Conservation (phyloP, 2,888 invertebrate genomes). For the Lottia gigantea region DNA sequence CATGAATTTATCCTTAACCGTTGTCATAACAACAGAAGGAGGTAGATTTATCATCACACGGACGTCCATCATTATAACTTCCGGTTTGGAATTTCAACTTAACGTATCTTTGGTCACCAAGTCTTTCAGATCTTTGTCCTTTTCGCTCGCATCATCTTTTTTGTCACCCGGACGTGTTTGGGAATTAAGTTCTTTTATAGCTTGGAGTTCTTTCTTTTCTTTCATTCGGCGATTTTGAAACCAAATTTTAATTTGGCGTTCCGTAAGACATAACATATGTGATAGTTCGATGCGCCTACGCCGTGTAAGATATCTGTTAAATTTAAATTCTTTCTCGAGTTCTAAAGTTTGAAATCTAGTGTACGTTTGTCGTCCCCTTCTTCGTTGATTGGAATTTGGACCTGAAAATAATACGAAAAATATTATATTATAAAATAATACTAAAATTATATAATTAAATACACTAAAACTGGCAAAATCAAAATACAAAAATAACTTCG, state of each 20-base stretch:
- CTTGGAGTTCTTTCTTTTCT: constrained; percentile 99
- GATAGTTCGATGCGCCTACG: constrained; percentile 97
- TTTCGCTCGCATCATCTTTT: constrained; percentile 21
- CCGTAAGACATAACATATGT: constrained; percentile 95
- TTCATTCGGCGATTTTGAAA: constrained; percentile 98
- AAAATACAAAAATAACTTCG: background rate
- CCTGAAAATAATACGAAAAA: constrained; percentile 73
- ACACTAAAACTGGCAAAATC: background rate
- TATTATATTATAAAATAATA: too few relatives aligned
- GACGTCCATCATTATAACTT: constrained; percentile 11
- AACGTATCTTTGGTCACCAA: constrained; percentile 15
- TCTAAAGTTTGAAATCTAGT: constrained; percentile 97
- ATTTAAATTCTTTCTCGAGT: constrained; percentile 98
- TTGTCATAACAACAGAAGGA: constrained; percentile 12
- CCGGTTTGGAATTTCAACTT: constrained; percentile 18
- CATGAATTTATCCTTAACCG: constrained; percentile 4
- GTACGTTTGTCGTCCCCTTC: constrained; percentile 96
- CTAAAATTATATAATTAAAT: constrained; percentile 22
- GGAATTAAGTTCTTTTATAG: constrained; percentile 97
- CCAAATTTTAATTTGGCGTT: constrained; percentile 81
- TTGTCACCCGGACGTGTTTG: constrained; percentile 70
- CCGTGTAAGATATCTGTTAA: constrained; percentile 96
- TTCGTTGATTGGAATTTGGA: constrained; percentile 94
- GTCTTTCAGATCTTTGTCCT: constrained; percentile 13
- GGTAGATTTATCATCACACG: constrained; percentile 14